These are phyloP conservation scores for Pseudobourletiella spinata DNA, from an alignment of 1,140 invertebrate genomes.

Conservation along the genomic window DNA sequence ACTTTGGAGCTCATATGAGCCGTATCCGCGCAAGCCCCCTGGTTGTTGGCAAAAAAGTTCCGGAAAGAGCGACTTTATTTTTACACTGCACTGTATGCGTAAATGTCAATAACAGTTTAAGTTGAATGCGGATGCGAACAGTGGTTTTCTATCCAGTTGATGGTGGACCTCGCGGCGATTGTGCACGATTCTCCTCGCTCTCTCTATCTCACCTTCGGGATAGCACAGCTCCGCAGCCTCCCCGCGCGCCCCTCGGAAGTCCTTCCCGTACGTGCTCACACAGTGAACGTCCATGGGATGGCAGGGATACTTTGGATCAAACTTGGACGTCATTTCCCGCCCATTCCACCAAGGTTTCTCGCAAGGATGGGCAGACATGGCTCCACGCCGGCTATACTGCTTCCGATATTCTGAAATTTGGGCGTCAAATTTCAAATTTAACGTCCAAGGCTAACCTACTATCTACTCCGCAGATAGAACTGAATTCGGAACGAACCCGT, in stretches of 20 bases:
- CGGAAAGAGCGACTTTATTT: too few relatives aligned
- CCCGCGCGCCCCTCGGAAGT: background rate
- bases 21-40: too few relatives aligned
- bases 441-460: background rate
- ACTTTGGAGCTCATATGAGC: background rate
- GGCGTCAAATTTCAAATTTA: background rate
- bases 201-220: constrained; percentile 3
- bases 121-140: background rate
- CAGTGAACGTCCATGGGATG: background rate
- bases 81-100: too few relatives aligned
- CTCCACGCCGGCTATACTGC: background rate
- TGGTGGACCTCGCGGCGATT: background rate
- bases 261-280: background rate
- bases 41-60: too few relatives aligned
- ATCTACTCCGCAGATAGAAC: too few relatives aligned
- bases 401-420: background rate
- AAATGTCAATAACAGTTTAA: background rate
- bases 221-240: background rate
- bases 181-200: background rate
- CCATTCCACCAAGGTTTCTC: constrained; percentile 5
- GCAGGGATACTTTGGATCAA: constrained; percentile 1
- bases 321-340: background rate
- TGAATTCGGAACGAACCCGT: too few relatives aligned
- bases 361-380: background rate
- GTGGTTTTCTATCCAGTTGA: background rate